Evolutionary conservation across 2,888 invertebrate genomes (phyloP).

Genomic region (Cephus sareptanus): DNA sequence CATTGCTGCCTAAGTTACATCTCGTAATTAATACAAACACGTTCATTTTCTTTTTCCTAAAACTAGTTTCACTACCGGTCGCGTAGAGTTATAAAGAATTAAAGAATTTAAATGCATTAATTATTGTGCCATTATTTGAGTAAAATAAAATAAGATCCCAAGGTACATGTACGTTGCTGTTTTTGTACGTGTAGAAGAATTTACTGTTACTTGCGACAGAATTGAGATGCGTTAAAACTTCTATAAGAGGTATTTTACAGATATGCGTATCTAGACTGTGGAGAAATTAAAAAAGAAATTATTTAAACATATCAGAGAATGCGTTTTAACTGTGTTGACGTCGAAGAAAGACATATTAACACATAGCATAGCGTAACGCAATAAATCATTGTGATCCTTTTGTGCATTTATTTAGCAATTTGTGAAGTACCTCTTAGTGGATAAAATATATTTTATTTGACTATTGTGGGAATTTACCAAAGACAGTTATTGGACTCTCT

Average conservation of each 20-base stretch:
- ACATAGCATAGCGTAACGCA: neutral
- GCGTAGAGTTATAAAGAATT: neutral
- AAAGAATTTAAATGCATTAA: neutral
- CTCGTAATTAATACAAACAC: neutral
- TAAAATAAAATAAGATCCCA: slow-evolving; percentile 11
- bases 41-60: neutral
- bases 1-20: neutral
- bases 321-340: neutral
- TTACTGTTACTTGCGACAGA: neutral
- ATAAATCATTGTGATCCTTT: neutral
- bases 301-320: neutral
- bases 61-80: neutral
- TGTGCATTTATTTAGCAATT: neutral
- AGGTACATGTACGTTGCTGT: neutral
- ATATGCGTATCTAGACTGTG: neutral
- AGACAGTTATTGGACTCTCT: neutral
- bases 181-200: neutral
- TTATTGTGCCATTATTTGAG: slow-evolving; percentile 23
- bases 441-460: neutral
- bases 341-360: neutral
- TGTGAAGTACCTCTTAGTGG: neutral
- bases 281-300: neutral
- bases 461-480: neutral
- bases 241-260: neutral
- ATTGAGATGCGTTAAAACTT: neutral